These are phyloP conservation scores for Pantherophis vulpinus DNA, from an alignment of 2,797 vertebrate species.

Conservation along the genomic window DNA sequence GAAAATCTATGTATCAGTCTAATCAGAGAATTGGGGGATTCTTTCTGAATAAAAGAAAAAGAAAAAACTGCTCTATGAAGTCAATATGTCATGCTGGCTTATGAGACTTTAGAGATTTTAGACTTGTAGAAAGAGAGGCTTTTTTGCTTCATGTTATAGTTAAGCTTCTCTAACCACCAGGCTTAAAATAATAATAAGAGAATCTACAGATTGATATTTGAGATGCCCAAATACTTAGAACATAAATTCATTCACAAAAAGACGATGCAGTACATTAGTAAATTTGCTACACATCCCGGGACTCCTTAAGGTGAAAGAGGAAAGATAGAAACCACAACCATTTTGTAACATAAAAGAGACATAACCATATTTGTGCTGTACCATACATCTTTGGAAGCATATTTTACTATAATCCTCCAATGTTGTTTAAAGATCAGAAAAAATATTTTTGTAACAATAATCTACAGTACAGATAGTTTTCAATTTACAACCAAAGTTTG, in stretches of 20 bases:
- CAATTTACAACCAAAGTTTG: background rate
- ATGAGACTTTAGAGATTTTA: constrained; percentile 62
- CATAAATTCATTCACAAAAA: constrained; percentile 8
- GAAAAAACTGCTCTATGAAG: constrained; percentile 59
- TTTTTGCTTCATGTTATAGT: background rate
- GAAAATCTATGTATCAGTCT: constrained; percentile 63
- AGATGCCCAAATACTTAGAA: constrained; percentile 6
- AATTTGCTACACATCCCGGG: background rate
- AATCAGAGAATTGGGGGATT: constrained; percentile 57
- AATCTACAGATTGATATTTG: background rate
- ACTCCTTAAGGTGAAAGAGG: background rate
- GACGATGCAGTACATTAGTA: background rate
- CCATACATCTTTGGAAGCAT: background rate
- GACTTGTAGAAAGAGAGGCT: constrained; percentile 53
- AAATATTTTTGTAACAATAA: background rate
- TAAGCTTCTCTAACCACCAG: constrained; percentile 39
- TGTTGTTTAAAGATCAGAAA: background rate
- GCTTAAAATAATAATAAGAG: constrained; percentile 14
- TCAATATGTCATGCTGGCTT: constrained; percentile 63
- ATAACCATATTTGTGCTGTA: background rate
- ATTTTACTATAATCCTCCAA: background rate
- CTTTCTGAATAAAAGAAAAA: constrained; percentile 56
- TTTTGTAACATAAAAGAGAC: constrained; percentile 5
- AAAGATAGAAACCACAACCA: background rate
- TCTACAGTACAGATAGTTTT: background rate